Percentiles rank a stretch among this genome's conserved stretches.
These are phyloP conservation scores for Conopomorpha cramerella DNA, from an alignment of 1,140 invertebrate species.

Conservation along the genomic window DNA sequence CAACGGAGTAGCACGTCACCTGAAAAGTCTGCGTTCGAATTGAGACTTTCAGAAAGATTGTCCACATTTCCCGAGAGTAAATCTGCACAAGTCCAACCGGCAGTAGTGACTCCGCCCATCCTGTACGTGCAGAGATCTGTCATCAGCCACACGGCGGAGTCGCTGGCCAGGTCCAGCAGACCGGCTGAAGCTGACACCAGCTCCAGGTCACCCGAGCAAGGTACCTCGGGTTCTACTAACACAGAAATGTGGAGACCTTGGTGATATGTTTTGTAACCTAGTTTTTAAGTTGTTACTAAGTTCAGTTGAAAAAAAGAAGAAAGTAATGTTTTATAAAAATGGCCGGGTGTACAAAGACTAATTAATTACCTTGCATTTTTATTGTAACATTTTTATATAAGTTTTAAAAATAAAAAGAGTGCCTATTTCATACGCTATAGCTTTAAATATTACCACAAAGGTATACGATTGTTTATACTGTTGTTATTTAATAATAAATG, in stretches of 20 bases:
- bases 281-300: slow-evolving; percentile 1
- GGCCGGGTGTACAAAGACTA: too few relatives aligned
- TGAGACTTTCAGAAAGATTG: slow-evolving; percentile 21
- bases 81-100: slow-evolving; percentile 14
- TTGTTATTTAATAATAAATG: too few relatives aligned
- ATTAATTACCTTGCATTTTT: too few relatives aligned
- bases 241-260: slow-evolving; percentile 47
- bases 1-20: slow-evolving; percentile 6
- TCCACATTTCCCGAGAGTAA: slow-evolving; percentile 28
- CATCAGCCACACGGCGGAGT: slow-evolving; percentile 45
- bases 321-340: too few relatives aligned
- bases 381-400: too few relatives aligned
- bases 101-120: slow-evolving; percentile 5
- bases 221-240: too few relatives aligned
- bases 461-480: too few relatives aligned
- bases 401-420: too few relatives aligned
- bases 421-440: too few relatives aligned
- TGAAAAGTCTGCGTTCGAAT: slow-evolving; percentile 15
- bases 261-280: slow-evolving; percentile 12
- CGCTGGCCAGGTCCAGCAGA: slow-evolving; percentile 30
- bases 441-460: too few relatives aligned
- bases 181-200: slow-evolving; percentile 25
- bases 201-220: slow-evolving; percentile 30
- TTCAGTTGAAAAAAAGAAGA: too few relatives aligned
- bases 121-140: slow-evolving; percentile 19